Percentiles rank a stretch among this genome's conserved stretches.
These are phyloP conservation scores for Poecilia picta DNA, from an alignment of 2,797 vertebrate genomes.

Conservation along the genomic window DNA sequence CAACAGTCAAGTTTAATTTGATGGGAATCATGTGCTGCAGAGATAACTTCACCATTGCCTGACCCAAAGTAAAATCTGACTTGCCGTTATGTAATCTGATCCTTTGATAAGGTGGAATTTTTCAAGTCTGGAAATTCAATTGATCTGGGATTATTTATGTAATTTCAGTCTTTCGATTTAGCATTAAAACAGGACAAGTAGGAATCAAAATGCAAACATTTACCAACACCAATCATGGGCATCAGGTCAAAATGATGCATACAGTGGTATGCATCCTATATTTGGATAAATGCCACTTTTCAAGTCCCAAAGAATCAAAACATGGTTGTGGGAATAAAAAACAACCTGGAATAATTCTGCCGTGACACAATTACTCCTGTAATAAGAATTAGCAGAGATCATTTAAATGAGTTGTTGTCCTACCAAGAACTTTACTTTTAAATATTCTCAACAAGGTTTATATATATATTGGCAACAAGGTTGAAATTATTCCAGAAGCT, in stretches of 20 bases:
- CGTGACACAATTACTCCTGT: neutral
- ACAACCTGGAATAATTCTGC: neutral
- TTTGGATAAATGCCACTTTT: neutral
- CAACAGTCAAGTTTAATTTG: slow-evolving; percentile 57
- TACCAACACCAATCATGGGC: neutral
- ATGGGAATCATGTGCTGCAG: slow-evolving; percentile 54
- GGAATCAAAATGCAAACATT: neutral
- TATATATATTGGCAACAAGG: neutral
- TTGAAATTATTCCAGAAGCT: neutral
- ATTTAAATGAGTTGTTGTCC: neutral
- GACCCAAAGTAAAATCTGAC: slow-evolving; percentile 45
- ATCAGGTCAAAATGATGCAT: neutral
- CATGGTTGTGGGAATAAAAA: neutral
- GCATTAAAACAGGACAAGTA: neutral
- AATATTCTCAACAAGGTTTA: neutral
- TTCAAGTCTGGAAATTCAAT: neutral
- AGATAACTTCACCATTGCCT: slow-evolving; percentile 25
- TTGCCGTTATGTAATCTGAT: slow-evolving; percentile 3
- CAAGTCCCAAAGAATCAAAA: neutral
- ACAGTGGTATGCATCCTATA: no score
- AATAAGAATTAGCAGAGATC: neutral
- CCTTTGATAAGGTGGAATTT: slow-evolving; percentile 2
- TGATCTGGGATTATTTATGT: neutral
- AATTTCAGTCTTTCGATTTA: neutral
- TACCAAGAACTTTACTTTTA: neutral